A percentile compares a stretch with the other conserved stretches of the same genome.
Conservation (phyloP, 2,113 vertebrate genomes). For the Caranx ignobilis region DNA sequence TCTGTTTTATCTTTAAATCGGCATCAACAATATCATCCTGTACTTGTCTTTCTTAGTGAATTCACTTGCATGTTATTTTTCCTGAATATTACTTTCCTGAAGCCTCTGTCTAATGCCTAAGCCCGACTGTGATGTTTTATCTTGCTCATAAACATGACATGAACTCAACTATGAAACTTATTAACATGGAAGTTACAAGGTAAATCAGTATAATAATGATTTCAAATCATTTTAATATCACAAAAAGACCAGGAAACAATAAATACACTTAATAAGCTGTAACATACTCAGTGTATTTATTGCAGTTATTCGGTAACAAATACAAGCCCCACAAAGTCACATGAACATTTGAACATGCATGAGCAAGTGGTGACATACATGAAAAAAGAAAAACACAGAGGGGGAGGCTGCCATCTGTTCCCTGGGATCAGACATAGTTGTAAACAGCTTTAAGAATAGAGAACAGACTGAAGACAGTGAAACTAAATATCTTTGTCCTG, state of each 20-base stretch:
- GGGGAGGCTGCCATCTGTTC: conserved; percentile 69
- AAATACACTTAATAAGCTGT: not conserved
- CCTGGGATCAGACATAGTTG: conserved; percentile 56
- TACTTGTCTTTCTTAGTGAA: not conserved
- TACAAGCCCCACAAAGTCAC: not conserved
- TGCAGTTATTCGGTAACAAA: not conserved
- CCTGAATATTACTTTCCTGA: not conserved
- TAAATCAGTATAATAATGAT: not conserved
- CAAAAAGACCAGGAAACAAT: not conserved
- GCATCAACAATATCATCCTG: not conserved
- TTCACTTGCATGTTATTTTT: not conserved
- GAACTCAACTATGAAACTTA: not conserved
- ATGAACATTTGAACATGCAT: conserved; percentile 34
- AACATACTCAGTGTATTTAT: not conserved
- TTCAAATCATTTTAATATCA: not conserved
- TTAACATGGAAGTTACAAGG: conserved; percentile 5
- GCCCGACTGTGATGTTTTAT: conserved; percentile 1
- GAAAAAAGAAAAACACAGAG: conserved; percentile 25
- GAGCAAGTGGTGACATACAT: conserved; percentile 37
- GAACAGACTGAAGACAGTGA: conserved; percentile 61
- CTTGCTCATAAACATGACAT: conserved; percentile 19
- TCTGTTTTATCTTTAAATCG: conserved; percentile 4
- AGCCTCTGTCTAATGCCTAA: conserved; percentile 13
- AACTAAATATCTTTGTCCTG: conserved; percentile 65
- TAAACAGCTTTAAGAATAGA: conserved; percentile 77